Base-by-base conservation (phyloP, 2,113 vertebrate species). In the Alethe castanea region DNA sequence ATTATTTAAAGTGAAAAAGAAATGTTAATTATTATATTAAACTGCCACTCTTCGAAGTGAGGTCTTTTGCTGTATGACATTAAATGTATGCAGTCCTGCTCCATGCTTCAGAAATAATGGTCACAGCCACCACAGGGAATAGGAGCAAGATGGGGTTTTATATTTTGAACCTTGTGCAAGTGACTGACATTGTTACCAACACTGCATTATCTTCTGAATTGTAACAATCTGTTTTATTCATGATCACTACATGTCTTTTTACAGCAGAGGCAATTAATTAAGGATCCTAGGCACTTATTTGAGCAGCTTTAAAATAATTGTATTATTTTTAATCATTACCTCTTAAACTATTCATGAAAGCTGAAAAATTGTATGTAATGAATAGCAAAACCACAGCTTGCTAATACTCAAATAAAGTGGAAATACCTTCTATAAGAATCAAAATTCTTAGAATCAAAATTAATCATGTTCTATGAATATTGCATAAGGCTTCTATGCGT, bases 381-480 rank as follows among this genome's bases (percentile, higher is more conserved):
- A 79, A 61, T 11, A 80, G 62, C 4, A 14, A 91, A 76, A 26
- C 53, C 54, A 50, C n/a, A 87, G 40, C 54, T 91, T 91, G 65
- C 61, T 92, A 95, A 69, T 71, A 61, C 26, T 78, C n/a, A 89
- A 60, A 81, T 92, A 78, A 88, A 91, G 25, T 61, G 53, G 53
- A 81, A 76, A 54, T 84, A 53, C 19, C 20, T 87, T 89, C 76
- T 33, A 25, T 45, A 90, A 95, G 61, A 81, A 95, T 50, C 26
- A 36, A 67, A 67, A 85, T 76, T 74, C 36, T 69, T 94, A 85
- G 88, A 50, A 87, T 82, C 64, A 89, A 90, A 73, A 85, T 92
- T 79, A 87, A 83, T 70, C 53, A 65, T 66, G 42, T 79, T 90
- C 54, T 76, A 13, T 90, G 42, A 94, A 92, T 92, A 89, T 73